Conservation (phyloP, 2,888 invertebrate species). For the Slavum lentiscoides region DNA sequence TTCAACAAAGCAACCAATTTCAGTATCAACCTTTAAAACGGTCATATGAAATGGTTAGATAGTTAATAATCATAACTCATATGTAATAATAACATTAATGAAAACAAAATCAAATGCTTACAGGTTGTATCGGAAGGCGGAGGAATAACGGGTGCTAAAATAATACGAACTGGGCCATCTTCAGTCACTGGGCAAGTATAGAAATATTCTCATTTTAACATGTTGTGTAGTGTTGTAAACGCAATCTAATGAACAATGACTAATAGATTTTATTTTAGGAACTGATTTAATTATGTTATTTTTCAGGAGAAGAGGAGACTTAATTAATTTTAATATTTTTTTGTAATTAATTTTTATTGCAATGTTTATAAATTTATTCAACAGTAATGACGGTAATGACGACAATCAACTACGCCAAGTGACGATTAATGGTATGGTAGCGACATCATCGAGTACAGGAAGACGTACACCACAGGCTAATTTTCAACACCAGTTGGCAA, state of each 20-base stretch:
- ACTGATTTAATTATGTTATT: conserved; percentile 9
- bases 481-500: conserved; percentile 48
- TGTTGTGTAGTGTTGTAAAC: background rate
- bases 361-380: conserved; percentile 34
- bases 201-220: conserved; percentile 5
- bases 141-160: conserved; percentile 47
- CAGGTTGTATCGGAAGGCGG: conserved; percentile 50
- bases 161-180: conserved; percentile 46
- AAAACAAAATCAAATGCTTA: background rate
- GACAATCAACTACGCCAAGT: conserved; percentile 50
- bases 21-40: conserved; percentile 48
- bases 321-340: conserved; percentile 15
- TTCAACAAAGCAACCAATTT: conserved; percentile 50
- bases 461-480: conserved; percentile 49
- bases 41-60: conserved; percentile 47
- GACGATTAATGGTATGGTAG: conserved; percentile 50
- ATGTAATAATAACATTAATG: background rate
- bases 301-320: conserved; percentile 40
- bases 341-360: conserved; percentile 42
- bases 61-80: background rate
- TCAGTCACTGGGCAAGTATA: conserved; percentile 44
- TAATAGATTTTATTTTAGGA: conserved; percentile 25
- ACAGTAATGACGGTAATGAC: conserved; percentile 43
- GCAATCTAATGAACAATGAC: background rate
- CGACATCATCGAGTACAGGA: conserved; percentile 32